Evolutionary conservation across 2,113 vertebrate species (phyloP).

Genomic region (Urocolius indicus): DNA sequence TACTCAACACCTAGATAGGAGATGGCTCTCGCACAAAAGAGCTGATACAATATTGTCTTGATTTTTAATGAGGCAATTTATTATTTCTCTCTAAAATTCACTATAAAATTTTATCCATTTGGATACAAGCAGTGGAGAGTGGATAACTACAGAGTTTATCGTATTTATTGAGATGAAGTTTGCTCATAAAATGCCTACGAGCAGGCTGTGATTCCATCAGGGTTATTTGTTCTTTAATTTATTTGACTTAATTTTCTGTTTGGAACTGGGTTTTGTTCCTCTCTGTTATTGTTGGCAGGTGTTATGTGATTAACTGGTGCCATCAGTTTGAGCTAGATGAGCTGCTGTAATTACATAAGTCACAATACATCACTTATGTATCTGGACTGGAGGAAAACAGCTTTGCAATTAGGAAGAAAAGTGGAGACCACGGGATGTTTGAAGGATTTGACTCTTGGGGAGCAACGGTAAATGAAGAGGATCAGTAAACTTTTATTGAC

Average conservation of each 20-base stretch:
- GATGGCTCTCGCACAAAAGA: neutral
- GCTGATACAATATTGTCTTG: neutral
- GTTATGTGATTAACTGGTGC: neutral
- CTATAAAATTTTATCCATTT: neutral
- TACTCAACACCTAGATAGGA: neutral
- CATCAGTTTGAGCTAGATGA: neutral
- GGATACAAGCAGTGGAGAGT: neutral
- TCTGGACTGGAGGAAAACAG: neutral
- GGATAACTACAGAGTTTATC: neutral
- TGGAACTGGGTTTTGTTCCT: neutral
- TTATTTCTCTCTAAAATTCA: neutral
- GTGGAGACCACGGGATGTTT: neutral
- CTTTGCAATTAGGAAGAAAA: neutral
- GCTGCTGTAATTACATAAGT: neutral
- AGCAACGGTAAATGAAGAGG: neutral
- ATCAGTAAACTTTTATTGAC: neutral
- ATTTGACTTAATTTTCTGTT: conserved; percentile 33
- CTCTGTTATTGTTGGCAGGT: neutral
- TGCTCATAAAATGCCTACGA: neutral
- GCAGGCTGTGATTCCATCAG: neutral
- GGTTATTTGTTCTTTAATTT: conserved; percentile 6
- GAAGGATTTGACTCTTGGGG: neutral
- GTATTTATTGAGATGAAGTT: neutral
- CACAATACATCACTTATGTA: neutral
- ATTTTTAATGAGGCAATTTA: neutral